A percentile compares a stretch with the other conserved stretches of the same genome.
Conservation (phyloP, 2,797 vertebrate genomes). For the Melanotaenia nigrans region DNA sequence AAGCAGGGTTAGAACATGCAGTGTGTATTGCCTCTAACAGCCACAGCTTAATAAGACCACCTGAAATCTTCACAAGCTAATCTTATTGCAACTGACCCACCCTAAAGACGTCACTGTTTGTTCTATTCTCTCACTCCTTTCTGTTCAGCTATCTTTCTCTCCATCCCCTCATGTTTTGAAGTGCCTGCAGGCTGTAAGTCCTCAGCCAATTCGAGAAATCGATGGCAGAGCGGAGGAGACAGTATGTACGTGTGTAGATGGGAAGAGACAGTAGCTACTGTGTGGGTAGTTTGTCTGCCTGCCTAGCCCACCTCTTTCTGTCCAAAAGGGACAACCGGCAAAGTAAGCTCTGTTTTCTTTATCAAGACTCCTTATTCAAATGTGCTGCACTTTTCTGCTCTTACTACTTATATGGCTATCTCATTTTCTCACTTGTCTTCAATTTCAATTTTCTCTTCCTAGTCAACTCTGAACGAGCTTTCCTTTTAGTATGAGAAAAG, state of each 20-base stretch:
- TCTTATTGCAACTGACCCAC: constrained; percentile 47
- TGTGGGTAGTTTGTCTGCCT: constrained; percentile 67
- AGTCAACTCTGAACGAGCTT: constrained; percentile 14
- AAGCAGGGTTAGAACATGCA: constrained; percentile 22
- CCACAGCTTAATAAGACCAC: constrained; percentile 49
- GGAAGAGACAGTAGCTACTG: constrained; percentile 44
- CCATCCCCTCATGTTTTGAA: constrained; percentile 44
- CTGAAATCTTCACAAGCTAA: constrained; percentile 61
- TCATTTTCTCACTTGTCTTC: constrained; percentile 9
- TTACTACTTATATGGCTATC: constrained; percentile 12
- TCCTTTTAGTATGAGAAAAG: constrained; percentile 16
- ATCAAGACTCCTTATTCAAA: constrained; percentile 69
- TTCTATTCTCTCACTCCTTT: constrained; percentile 21
- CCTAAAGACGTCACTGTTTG: constrained; percentile 43
- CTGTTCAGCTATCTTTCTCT: constrained; percentile 25
- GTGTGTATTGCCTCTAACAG: constrained; percentile 33
- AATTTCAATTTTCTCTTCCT: constrained; percentile 17
- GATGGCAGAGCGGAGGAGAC: constrained; percentile 52
- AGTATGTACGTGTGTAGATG: constrained; percentile 29
- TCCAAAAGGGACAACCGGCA: constrained; percentile 49
- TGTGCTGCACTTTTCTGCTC: neutral
- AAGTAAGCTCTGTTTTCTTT: constrained; percentile 55
- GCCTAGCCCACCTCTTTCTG: constrained; percentile 40
- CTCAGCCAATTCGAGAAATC: constrained; percentile 71
- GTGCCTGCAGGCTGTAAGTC: constrained; percentile 59